These are phyloP conservation scores for Leucophora obtusa DNA, from an alignment of 2,888 invertebrate genomes.

Conservation along the genomic window DNA sequence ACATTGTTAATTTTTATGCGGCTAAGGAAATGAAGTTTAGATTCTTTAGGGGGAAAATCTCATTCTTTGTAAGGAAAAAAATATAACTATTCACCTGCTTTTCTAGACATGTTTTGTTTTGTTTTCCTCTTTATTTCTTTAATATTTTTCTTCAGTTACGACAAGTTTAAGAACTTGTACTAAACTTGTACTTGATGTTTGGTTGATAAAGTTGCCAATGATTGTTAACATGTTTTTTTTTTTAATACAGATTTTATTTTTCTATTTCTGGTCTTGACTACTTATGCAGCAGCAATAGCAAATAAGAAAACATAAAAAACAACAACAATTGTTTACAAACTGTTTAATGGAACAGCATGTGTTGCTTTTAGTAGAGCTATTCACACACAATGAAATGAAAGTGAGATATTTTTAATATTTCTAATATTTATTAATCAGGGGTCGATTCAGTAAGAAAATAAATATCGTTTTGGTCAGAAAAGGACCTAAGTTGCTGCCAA, in stretches of 20 bases:
- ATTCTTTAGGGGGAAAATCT: not conserved
- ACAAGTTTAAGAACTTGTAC: conserved; percentile 42
- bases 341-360: not conserved
- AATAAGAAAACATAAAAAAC: not conserved
- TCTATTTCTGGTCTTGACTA: not conserved
- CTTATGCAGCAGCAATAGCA: not conserved
- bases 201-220: conserved; percentile 23
- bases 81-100: conserved; percentile 44
- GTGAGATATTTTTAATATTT: not conserved
- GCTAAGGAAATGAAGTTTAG: conserved; percentile 23
- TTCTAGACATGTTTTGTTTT: conserved; percentile 28
- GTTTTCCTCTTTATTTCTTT: not conserved
- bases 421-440: too few species aligned
- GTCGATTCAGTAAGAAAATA: too few species aligned
- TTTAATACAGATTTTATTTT: not conserved
- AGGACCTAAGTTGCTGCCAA: too few species aligned
- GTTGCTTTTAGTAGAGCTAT: not conserved
- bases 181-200: conserved; percentile 47
- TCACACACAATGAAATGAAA: not conserved
- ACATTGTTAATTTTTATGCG: conserved; percentile 3
- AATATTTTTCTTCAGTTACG: conserved; percentile 11
- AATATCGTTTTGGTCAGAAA: too few species aligned
- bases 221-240: conserved; percentile 31
- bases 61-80: conserved; percentile 19
- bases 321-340: not conserved